Evolutionary conservation across 2,113 vertebrate genomes (phyloP), one percentile per base, ranked within the genome.

Genomic region (Astur gentilis): DNA sequence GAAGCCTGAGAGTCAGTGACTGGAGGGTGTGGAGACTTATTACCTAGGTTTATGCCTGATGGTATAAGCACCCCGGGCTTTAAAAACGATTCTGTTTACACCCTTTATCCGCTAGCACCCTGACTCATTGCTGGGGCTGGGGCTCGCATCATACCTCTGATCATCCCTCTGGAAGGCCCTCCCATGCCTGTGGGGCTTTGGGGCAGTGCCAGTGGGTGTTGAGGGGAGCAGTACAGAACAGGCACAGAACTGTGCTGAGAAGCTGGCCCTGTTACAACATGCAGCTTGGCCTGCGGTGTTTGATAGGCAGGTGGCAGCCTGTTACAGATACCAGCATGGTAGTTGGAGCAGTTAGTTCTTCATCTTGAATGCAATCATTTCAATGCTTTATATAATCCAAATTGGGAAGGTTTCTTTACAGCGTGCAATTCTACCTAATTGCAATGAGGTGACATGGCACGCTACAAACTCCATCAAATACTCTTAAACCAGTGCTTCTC

Each of bases 221-320:
- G 95, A 52, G 47, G 29, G 40, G 73, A 81, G 70, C 87, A 90
- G 54, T 12, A 13, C 11, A 13, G 83, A 94, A 65, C 22, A 15
- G 81, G 81, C 62, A 50, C 49, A 38, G 65, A 69, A 72, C 36
- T 2, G 27, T 42, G 9, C 70, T 17, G 57, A 21, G 75, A 42
- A 89, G 64, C 71, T 79, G 77, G 82, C 87, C 55, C 55, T 36
- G 66, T 57, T 26, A 32, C 62, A 76, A 23, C 9, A 2, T 10
- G 13, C 55, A 60, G 3, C 40, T 65, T 93, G 79, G 94, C 88
- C 75, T 32, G 29, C 1, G 7, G 75, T 27, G 25, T 26, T 80
- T 55, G 83, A 70, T 83, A 57, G 95, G 94, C 96, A 90, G 95
- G 96, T 95, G 94, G 81, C 84, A 94, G 89, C 95, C 78, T 97